These are phyloP conservation scores for Benthosema pterotum DNA, from an alignment of 2,797 vertebrate genomes.

Conservation along the genomic window DNA sequence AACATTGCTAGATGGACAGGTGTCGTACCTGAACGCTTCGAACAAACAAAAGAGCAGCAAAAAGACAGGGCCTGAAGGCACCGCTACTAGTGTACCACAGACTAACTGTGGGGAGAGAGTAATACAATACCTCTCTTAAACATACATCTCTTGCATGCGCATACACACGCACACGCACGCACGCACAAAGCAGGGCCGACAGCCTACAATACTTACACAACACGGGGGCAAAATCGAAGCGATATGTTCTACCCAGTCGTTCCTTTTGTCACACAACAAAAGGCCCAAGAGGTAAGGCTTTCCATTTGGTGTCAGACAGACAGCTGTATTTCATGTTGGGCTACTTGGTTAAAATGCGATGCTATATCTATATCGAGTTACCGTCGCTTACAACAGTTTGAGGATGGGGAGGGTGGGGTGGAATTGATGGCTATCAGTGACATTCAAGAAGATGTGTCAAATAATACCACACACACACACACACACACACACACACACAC, in stretches of 20 bases:
- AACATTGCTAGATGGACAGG: constrained; percentile 60
- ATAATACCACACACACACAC: constrained; percentile 19
- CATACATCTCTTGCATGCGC: constrained; percentile 31
- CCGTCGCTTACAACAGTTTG: constrained; percentile 40
- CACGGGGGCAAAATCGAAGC: constrained; percentile 54
- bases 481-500: no score
- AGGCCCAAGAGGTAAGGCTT: constrained; percentile 48
- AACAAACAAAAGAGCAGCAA: constrained; percentile 62
- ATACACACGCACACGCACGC: constrained; percentile 22
- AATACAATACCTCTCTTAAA: constrained; percentile 65
- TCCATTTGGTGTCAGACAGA: constrained; percentile 54
- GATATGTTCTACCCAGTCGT: constrained; percentile 53
- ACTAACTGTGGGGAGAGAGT: constrained; percentile 62
- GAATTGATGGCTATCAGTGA: constrained; percentile 30
- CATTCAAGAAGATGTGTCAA: constrained; percentile 28
- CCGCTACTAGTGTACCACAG: constrained; percentile 34
- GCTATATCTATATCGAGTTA: constrained; percentile 54
- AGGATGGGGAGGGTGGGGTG: not conserved
- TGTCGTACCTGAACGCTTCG: constrained; percentile 46
- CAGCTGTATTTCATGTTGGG: constrained; percentile 66
- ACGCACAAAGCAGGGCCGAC: constrained; percentile 30
- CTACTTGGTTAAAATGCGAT: constrained; percentile 49
- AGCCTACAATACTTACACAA: constrained; percentile 45
- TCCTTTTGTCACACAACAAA: constrained; percentile 70
- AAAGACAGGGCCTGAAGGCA: constrained; percentile 45